Conservation (phyloP, 2,888 invertebrate species). For the Penaeus monodon region DNA sequence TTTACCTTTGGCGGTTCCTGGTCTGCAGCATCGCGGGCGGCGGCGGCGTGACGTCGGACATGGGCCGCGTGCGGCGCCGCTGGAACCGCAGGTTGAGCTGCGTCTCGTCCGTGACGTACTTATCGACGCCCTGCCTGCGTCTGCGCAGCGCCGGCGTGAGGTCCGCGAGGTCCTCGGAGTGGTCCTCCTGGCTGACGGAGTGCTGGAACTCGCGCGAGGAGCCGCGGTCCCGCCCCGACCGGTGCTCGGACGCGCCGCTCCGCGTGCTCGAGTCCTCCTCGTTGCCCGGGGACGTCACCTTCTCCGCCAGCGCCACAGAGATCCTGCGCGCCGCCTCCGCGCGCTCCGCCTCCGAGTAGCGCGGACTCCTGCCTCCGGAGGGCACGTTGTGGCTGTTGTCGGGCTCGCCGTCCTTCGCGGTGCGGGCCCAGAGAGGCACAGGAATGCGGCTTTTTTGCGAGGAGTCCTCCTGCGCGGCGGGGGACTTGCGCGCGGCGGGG, state of each 20-base stretch:
- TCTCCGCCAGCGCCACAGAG: conserved; percentile 58
- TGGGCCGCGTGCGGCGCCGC: conserved; percentile 74
- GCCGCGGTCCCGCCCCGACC: conserved; percentile 48
- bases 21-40: conserved; percentile 70
- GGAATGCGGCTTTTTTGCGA: conserved; percentile 63
- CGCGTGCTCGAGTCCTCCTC: conserved; percentile 63
- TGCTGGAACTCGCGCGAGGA: conserved; percentile 57
- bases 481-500: conserved; percentile 47
- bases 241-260: conserved; percentile 59
- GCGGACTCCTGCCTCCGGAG: conserved; percentile 58
- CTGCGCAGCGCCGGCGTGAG: conserved; percentile 81
- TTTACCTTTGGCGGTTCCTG: conserved; percentile 61
- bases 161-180: conserved; percentile 66
- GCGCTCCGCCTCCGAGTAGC: conserved; percentile 60
- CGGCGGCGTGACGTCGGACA: conserved; percentile 70
- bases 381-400: conserved; percentile 53
- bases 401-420: conserved; percentile 53
- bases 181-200: conserved; percentile 65
- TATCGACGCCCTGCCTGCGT: conserved; percentile 80
- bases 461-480: conserved; percentile 57
- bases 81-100: conserved; percentile 86
- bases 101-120: conserved; percentile 87
- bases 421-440: conserved; percentile 62
- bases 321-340: conserved; percentile 60
- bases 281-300: conserved; percentile 62